Percentiles rank a stretch among this genome's conserved stretches.
Conservation (phyloP, 2,113 vertebrate genomes). For the Rhineura floridana region DNA sequence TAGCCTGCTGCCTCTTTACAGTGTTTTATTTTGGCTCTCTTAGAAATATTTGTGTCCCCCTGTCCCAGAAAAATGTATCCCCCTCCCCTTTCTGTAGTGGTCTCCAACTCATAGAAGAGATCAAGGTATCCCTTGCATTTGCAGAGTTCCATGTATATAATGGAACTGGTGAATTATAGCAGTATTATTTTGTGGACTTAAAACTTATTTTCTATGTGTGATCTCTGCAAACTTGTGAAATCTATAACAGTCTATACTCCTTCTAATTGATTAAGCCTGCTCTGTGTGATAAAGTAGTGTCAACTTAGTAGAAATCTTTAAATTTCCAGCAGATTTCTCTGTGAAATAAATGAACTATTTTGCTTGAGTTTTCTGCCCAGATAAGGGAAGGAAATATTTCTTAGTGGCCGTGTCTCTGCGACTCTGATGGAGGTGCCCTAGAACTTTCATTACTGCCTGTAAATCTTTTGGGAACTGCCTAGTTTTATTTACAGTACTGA, state of each 20-base stretch:
- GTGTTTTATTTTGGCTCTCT: too few relatives aligned
- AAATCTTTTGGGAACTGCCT: background rate
- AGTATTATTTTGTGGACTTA: background rate
- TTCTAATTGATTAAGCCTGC: constrained; percentile 21
- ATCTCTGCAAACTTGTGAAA: constrained; percentile 9
- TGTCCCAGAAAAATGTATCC: background rate
- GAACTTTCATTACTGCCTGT: constrained; percentile 2
- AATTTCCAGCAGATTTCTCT: constrained; percentile 8
- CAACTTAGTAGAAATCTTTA: constrained; percentile 37
- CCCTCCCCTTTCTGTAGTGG: background rate
- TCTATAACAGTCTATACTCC: constrained; percentile 17
- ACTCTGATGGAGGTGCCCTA: background rate
- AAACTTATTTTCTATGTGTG: background rate
- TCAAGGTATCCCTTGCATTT: background rate
- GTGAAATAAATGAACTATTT: constrained; percentile 24
- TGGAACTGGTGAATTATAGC: background rate
- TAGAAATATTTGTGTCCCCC: too few relatives aligned
- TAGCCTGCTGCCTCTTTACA: too few relatives aligned
- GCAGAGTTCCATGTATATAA: background rate
- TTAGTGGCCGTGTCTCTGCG: background rate
- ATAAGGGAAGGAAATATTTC: constrained; percentile 1
- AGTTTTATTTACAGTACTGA: constrained; percentile 8
- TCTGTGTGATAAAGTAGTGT: constrained; percentile 30
- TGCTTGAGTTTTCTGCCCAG: background rate
- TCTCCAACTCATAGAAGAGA: background rate